Evolutionary conservation across 2,797 vertebrate species (phyloP).

Genomic region (Tamandua tetradactyla): DNA sequence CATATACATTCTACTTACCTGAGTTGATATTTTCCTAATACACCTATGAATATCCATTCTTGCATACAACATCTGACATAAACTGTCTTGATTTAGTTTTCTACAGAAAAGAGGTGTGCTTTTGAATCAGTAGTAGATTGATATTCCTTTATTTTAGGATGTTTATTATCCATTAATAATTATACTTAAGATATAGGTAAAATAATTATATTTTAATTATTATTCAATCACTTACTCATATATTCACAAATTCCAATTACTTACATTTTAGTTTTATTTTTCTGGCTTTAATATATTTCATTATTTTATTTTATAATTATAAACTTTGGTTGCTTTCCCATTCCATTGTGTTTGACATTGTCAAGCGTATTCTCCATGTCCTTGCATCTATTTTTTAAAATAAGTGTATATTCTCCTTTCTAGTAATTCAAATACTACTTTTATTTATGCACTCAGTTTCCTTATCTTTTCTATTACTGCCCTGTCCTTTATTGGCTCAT

Average conservation of each 20-base stretch:
- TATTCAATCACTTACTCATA: not conserved
- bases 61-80: not conserved
- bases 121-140: too few species aligned
- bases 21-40: not conserved
- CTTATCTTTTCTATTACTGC: not conserved
- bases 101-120: not conserved
- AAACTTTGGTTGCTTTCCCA: not conserved
- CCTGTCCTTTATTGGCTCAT: not conserved
- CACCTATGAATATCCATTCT: not conserved
- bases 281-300: not conserved
- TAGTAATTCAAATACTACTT: not conserved
- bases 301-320: not conserved
- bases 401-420: not conserved
- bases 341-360: not conserved
- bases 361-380: not conserved
- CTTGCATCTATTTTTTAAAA: not conserved
- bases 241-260: not conserved
- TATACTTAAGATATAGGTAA: too few species aligned
- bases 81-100: not conserved
- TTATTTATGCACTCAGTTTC: not conserved
- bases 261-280: not conserved
- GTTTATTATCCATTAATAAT: too few species aligned
- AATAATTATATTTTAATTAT: too few species aligned
- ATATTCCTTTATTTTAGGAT: too few species aligned
- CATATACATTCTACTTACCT: not conserved